phyloP scores from a whole-genome alignment of 2,113 vertebrate genomes.

The Chlorodrepanis virens region DNA sequence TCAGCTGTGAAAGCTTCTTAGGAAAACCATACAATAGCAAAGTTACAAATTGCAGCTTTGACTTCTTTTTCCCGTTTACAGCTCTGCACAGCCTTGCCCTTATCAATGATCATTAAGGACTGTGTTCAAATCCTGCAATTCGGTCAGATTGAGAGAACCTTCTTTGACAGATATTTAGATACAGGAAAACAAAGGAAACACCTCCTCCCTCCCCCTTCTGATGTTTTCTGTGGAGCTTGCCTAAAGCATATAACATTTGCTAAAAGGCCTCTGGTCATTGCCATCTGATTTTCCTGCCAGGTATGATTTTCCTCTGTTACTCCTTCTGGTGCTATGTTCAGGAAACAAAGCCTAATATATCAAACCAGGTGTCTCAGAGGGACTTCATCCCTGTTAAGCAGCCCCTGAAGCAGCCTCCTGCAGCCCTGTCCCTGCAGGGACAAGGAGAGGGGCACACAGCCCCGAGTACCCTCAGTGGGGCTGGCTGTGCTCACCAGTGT shows the following conservation, averaged over 20 bases:
- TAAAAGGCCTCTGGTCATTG: not conserved
- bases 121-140: not conserved
- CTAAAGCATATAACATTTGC: not conserved
- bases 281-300: not conserved
- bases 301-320: not conserved
- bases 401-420: not conserved
- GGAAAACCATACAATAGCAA: not conserved
- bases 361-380: accelerated
- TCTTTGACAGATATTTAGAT: not conserved
- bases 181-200: not conserved
- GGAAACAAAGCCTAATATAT: not conserved
- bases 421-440: not conserved
- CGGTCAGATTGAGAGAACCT: not conserved
- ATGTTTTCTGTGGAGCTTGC: not conserved
- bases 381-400: not conserved
- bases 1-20: not conserved
- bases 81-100: not conserved
- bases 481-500: not conserved
- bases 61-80: not conserved
- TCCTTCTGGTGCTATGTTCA: not conserved
- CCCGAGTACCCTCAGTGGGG: not conserved
- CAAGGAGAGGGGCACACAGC: not conserved
- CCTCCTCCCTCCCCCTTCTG: not conserved
- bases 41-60: not conserved
- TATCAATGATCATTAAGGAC: not conserved